Base-by-base conservation (phyloP, 2,113 vertebrate species). In the Corvus cornix region DNA sequence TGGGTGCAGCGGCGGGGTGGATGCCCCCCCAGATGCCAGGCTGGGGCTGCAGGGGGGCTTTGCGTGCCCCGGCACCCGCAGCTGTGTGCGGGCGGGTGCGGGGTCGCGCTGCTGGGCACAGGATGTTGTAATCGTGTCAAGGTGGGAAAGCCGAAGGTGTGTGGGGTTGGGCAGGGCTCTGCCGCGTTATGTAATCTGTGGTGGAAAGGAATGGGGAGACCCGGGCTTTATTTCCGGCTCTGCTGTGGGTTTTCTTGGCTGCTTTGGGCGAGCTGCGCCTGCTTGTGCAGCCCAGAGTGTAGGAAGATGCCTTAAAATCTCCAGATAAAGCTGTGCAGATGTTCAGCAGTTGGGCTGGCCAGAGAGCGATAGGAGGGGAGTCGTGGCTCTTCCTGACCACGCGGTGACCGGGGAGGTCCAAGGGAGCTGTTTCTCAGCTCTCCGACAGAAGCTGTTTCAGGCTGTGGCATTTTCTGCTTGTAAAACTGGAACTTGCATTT, bases 131-230 rank as follows among this genome's bases (percentile, higher is more conserved):
- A 12, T 7, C 5, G 35, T 6, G 88, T 8, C 1, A 2, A 73
- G 79, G 88, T 93, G 79, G 85, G 88, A 14, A 10, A 74, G 68
- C 13, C 3, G 51, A 62, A 93, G 79, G 92, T 93, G 95, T 78
- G 67, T 8, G 3, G 53, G 89, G 17, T 19, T 11, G 92, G 90
- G 92, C 79, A 77, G 88, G 95, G 92, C 83, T 20, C 37, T 0
- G 66, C 62, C 7, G 72, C 12, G 27, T 88, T 87, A 90, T 81
- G 89, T 91, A 96, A 94, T 81, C 76, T 16, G n/a, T 62, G 87
- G 80, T 89, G 89, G 91, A 81, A 94, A 91, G 94, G 87, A 91
- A 73, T 68, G 48, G 87, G 92, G 86, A 84, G 84, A 92, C 86
- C 80, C 7, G 4, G 76, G 69, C 37, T 90, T 59, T 89, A 37